Conservation (phyloP, 1,140 invertebrate genomes). For the Heliconius congener region DNA sequence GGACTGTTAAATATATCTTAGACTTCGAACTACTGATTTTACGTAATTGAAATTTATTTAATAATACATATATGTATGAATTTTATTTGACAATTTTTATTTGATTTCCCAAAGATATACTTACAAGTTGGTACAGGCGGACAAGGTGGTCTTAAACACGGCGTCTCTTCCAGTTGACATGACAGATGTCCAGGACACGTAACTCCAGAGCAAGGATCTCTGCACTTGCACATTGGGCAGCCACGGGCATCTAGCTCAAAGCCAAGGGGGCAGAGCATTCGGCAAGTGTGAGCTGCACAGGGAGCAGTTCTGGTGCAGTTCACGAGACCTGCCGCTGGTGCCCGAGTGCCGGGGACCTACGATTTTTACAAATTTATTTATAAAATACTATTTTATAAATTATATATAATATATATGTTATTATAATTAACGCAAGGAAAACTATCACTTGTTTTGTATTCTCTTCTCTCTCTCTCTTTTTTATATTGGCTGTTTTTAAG, state of each 20-base stretch:
- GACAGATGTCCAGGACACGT: conserved; percentile 88
- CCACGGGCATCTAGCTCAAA: conserved; percentile 88
- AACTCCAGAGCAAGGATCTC: conserved; percentile 89
- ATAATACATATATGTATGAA: no score
- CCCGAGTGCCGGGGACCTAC: conserved; percentile 86
- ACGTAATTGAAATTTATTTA: no score
- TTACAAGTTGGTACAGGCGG: conserved; percentile 91
- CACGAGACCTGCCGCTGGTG: conserved; percentile 83
- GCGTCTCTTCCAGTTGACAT: conserved; percentile 90
- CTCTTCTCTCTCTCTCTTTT: no score
- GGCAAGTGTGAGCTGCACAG: conserved; percentile 90
- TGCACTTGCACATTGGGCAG: conserved; percentile 90
- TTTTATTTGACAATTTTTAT: neutral
- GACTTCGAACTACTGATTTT: no score
- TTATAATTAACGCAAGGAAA: no score
- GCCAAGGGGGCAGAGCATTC: conserved; percentile 93
- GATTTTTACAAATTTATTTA: neutral
- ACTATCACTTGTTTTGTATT: no score
- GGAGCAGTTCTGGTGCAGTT: conserved; percentile 87
- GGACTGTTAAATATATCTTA: no score
- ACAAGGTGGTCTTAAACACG: conserved; percentile 89
- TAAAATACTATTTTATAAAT: no score
- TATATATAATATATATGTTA: no score
- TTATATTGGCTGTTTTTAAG: no score
- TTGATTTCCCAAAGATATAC: conserved; percentile 44